Conservation (phyloP, 1,140 invertebrate genomes). For the Drosophila nigrodunni region DNA sequence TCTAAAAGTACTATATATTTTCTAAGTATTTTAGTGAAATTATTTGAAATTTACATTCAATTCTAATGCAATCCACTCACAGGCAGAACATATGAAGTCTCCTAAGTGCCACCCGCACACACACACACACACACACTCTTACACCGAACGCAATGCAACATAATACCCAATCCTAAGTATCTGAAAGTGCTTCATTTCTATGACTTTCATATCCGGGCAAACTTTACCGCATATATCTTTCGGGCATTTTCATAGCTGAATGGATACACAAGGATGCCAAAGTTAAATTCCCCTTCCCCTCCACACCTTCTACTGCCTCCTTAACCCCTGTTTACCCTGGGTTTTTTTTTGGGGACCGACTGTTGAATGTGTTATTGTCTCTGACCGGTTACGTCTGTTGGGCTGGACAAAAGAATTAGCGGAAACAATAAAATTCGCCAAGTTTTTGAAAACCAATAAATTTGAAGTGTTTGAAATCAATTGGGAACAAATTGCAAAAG, state of each 20-base stretch:
- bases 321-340: background rate
- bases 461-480: conserved; percentile 81
- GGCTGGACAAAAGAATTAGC: conserved; percentile 79
- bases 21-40: background rate
- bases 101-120: background rate
- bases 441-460: conserved; percentile 81
- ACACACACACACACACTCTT: background rate
- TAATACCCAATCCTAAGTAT: conserved; percentile 34
- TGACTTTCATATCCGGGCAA: conserved; percentile 60
- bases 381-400: conserved; percentile 26
- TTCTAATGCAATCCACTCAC: background rate
- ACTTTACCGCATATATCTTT: conserved; percentile 57
- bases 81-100: background rate
- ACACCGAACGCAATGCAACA: conserved; percentile 10
- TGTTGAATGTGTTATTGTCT: conserved; percentile 46
- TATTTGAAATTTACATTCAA: conserved; percentile 1
- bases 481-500: conserved; percentile 79
- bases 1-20: background rate
- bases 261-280: conserved; percentile 11
- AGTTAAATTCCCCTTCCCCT: background rate
- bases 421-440: conserved; percentile 81
- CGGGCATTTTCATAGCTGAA: conserved; percentile 43
- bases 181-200: conserved; percentile 46
- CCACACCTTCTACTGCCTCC: background rate
- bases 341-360: conserved; percentile 15